Base-by-base conservation (phyloP, 2,888 invertebrate species). In the Cryptocephalus moraei region DNA sequence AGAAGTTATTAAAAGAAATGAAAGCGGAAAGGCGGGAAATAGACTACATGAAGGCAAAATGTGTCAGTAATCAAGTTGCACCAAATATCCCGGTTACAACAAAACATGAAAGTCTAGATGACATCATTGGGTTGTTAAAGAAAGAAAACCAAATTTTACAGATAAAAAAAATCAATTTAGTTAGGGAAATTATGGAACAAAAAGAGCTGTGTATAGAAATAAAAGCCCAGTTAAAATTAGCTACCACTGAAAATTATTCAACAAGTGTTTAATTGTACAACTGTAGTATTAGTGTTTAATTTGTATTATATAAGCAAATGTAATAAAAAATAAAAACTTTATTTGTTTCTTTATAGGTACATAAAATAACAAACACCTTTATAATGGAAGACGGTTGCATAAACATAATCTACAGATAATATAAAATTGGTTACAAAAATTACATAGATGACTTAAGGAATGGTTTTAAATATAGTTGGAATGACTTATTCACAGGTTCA, bases 401-500 rank as follows among this genome's bases (percentile, higher is more conserved):
- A 22, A 22, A 22, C 2, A 22, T 22, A 22, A 22, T 22, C 22
- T 22, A 22, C 2, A 22, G 6, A 6, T 22, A 22, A 22, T 22
- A 6, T 22, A 22, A 22, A 2, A 22, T 22, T 22, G 22, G 6
- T 22, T 22, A 22, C 22, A 22, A 22, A 22, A 22, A 22, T 36
- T 59, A 64, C 40, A 62, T 49, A 47, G 55, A 82, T 33, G 87
- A 80, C 64, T 85, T 85, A 71, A 91, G 76, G 59, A 89, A 80
- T 1, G 90, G 89, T 61, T 87, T 87, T 42, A 91, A 76, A 66
- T 88, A 80, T 49, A 78, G 74, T 52, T 84, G 75, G 69, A 83
- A 87, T 49, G 84, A 83, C 59, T 80, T 72, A 64, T 88, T 87
- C 44, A 91, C 90, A 1, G 84, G 86, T 56, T 84, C 80, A 12